A percentile compares a stretch with the other conserved stretches of the same genome.
Conservation (phyloP, 2,113 vertebrate genomes). For the Carassius carassius region DNA sequence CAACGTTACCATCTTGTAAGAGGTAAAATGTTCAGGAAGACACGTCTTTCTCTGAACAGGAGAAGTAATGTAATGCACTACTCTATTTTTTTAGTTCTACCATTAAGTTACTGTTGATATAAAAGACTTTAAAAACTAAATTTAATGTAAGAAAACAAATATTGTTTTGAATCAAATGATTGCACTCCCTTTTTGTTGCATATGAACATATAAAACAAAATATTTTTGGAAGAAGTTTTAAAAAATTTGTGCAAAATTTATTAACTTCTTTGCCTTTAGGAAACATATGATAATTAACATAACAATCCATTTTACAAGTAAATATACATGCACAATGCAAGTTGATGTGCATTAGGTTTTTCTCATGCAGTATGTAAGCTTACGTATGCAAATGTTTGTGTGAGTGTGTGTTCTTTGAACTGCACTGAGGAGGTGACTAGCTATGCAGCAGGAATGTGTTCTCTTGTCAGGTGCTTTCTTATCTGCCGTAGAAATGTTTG, state of each 20-base stretch:
- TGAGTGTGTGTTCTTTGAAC: background rate
- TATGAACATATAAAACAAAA: background rate
- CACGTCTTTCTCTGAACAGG: background rate
- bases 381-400: constrained; percentile 3
- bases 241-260: background rate
- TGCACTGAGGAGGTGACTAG: constrained; percentile 53
- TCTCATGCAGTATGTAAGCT: background rate
- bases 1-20: too few relatives aligned
- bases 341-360: background rate
- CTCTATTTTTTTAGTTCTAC: background rate
- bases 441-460: constrained; percentile 45
- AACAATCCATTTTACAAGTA: background rate
- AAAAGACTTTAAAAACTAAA: background rate
- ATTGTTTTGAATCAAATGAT: background rate
- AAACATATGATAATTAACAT: background rate
- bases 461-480: constrained; percentile 58
- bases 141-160: background rate
- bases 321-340: background rate
- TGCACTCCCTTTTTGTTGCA: background rate
- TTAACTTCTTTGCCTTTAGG: background rate
- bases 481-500: constrained; percentile 40
- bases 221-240: background rate
- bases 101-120: background rate
- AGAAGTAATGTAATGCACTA: background rate
- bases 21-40: background rate